These are phyloP conservation scores for Dendrolimus punctatus DNA, from an alignment of 1,140 invertebrate genomes.

Conservation along the genomic window DNA sequence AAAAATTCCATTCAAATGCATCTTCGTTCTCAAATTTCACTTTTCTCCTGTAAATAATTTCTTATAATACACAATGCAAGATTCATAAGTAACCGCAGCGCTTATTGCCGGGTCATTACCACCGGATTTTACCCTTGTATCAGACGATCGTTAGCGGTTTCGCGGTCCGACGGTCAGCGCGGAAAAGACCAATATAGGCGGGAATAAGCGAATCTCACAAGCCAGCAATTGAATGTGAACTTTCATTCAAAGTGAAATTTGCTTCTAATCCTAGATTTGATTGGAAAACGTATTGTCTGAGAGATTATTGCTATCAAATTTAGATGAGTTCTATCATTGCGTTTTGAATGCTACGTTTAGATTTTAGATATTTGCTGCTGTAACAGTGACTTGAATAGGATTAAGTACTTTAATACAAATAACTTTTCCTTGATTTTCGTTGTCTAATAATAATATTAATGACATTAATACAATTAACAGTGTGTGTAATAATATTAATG, in stretches of 20 bases:
- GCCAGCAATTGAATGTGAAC: conserved; percentile 30
- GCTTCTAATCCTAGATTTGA: conserved; percentile 11
- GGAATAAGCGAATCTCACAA: conserved; percentile 24
- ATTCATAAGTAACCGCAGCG: not conserved
- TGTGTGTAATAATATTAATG: too few relatives aligned
- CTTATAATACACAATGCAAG: not conserved
- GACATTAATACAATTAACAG: too few relatives aligned
- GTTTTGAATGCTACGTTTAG: not conserved
- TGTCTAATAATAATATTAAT: too few relatives aligned
- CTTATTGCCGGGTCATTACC: conserved; percentile 11
- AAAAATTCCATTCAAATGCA: too few relatives aligned
- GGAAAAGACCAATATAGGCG: conserved; percentile 4
- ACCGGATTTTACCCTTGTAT: conserved; percentile 12
- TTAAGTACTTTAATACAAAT: too few relatives aligned
- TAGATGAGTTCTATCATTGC: conserved; percentile 8
- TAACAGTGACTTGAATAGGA: too few relatives aligned
- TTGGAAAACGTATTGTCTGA: conserved; percentile 12
- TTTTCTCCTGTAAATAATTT: too few relatives aligned
- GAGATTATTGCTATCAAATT: conserved; percentile 6
- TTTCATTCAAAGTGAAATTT: conserved; percentile 27
- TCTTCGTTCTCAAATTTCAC: too few relatives aligned
- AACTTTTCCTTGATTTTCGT: too few relatives aligned
- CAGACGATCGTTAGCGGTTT: conserved; percentile 14
- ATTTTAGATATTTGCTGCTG: too few relatives aligned
- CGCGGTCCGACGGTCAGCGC: conserved; percentile 7